These are phyloP conservation scores for Neoarius graeffei DNA, from an alignment of 2,113 vertebrate genomes.

Conservation along the genomic window DNA sequence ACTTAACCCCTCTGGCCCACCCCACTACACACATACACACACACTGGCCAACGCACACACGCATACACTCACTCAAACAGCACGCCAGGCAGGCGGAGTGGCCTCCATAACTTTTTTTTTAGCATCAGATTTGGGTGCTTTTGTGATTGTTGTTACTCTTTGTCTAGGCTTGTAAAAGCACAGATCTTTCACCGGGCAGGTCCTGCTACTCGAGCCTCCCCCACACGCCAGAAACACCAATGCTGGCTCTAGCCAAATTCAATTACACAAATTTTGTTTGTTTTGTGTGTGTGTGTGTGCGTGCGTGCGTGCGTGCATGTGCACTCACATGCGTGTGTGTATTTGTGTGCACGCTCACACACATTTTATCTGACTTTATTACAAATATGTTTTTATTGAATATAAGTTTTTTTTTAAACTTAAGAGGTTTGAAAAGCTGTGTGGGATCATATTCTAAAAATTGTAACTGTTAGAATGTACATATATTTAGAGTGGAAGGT, in stretches of 20 bases:
- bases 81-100: constrained; percentile 71
- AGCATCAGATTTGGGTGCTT: constrained; percentile 97
- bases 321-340: constrained; percentile 4
- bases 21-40: constrained; percentile 58
- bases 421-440: background rate
- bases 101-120: constrained; percentile 91
- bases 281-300: constrained; percentile 32
- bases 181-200: constrained; percentile 91
- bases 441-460: background rate
- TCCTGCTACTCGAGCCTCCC: constrained; percentile 69
- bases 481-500: background rate
- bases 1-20: constrained; percentile 99
- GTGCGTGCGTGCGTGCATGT: no score
- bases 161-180: constrained; percentile 96
- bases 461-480: background rate
- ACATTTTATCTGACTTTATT: background rate
- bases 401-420: background rate
- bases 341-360: constrained; percentile 4
- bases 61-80: constrained; percentile 32
- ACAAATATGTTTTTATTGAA: background rate
- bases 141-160: constrained; percentile 99
- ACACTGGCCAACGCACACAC: constrained; percentile 54
- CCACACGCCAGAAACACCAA: constrained; percentile 51
- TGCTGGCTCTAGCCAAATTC: constrained; percentile 74
- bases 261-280: constrained; percentile 77